These are phyloP conservation scores for Plebejus anna DNA, from an alignment of 2,888 invertebrate genomes.

Conservation along the genomic window DNA sequence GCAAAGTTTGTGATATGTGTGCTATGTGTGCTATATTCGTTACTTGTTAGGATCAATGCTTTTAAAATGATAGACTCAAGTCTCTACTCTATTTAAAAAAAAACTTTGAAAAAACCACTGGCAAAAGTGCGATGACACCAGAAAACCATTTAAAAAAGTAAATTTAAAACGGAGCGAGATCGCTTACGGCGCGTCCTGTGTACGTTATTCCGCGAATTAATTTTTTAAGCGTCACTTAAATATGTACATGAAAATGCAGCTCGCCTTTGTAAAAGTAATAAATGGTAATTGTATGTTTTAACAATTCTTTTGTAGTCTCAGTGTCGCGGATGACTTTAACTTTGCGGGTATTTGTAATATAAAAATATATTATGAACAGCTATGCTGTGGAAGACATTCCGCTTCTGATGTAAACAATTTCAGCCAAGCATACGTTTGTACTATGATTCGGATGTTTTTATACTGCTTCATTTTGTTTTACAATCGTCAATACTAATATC, in stretches of 20 bases:
- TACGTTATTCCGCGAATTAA: conserved; percentile 21
- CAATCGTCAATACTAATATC: too few relatives aligned
- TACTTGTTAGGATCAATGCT: background rate
- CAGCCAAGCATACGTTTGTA: too few relatives aligned
- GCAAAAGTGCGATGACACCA: conserved; percentile 15
- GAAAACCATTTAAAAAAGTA: conserved; percentile 18
- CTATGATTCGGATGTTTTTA: too few relatives aligned
- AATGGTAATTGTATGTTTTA: conserved; percentile 18
- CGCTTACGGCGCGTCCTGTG: conserved; percentile 15
- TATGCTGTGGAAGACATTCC: background rate
- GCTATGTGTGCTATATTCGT: background rate
- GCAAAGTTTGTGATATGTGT: background rate
- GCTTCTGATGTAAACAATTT: background rate
- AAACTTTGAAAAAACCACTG: background rate
- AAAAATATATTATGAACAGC: background rate
- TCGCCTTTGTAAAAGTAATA: conserved; percentile 16
- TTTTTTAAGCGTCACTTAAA: conserved; percentile 21
- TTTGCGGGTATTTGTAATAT: background rate
- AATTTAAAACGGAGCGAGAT: conserved; percentile 6
- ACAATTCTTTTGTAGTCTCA: conserved; percentile 15
- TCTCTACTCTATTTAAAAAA: background rate
- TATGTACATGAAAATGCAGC: conserved; percentile 25
- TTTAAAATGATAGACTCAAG: background rate
- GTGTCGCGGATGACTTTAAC: conserved; percentile 8
- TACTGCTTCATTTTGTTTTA: too few relatives aligned